Evolutionary conservation across 2,797 vertebrate species (phyloP).

Genomic region (Tokudaia tokunoshimensis): DNA sequence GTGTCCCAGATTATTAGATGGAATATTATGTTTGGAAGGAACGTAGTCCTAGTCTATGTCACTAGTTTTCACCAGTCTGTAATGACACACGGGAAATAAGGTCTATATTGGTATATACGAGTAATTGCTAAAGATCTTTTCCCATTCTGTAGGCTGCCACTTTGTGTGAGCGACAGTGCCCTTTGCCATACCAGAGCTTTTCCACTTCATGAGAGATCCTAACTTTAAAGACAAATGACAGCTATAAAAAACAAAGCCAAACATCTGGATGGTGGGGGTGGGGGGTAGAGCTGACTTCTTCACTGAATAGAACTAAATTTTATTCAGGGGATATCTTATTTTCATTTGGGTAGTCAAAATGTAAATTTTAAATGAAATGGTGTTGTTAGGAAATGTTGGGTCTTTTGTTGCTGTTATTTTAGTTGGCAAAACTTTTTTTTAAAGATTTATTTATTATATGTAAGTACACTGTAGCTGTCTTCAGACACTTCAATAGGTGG

Average conservation of each 20-base stretch:
- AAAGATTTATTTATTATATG: too few species aligned
- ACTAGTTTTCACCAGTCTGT: conserved; percentile 40
- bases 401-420: not conserved
- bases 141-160: not conserved
- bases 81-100: conserved; percentile 21
- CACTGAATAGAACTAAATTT: not conserved
- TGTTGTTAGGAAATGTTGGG: conserved; percentile 3
- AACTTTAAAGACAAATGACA: not conserved
- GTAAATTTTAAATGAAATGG: conserved; percentile 31
- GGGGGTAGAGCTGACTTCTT: not conserved
- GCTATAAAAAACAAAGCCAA: not conserved
- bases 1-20: not conserved
- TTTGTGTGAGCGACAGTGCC: not conserved
- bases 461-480: too few species aligned
- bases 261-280: too few species aligned
- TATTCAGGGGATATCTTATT: not conserved
- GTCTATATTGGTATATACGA: not conserved
- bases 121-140: not conserved
- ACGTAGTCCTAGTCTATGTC: not conserved
- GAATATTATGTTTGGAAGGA: not conserved
- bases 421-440: not conserved
- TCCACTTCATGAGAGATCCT: not conserved
- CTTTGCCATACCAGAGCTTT: not conserved
- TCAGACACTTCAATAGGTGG: too few species aligned
- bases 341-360: not conserved